These are phyloP conservation scores for Heliconius melpomene DNA, from an alignment of 1,140 invertebrate genomes.

Conservation along the genomic window DNA sequence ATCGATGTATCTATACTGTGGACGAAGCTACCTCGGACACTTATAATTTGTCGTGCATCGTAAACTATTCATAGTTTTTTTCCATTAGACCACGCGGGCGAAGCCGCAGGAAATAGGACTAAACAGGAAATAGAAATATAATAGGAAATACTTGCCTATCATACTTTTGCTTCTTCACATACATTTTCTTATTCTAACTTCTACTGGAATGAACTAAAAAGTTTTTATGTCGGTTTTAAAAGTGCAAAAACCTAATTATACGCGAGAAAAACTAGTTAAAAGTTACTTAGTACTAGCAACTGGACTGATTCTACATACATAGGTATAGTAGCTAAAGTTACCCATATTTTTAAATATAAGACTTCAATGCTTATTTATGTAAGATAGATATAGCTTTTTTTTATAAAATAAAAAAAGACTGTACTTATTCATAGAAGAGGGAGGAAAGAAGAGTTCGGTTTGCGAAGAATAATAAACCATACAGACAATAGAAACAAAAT, in stretches of 20 bases:
- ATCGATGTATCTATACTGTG: too few relatives aligned
- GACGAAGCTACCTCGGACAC: too few relatives aligned
- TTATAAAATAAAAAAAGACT: too few relatives aligned
- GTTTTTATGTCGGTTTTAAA: neutral
- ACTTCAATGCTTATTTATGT: neutral
- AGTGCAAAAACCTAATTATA: conserved; percentile 12
- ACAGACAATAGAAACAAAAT: neutral
- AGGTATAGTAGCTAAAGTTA: neutral
- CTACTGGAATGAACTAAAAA: neutral
- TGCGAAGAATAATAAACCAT: neutral
- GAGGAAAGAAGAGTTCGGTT: too few relatives aligned
- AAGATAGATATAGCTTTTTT: too few relatives aligned
- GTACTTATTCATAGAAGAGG: too few relatives aligned
- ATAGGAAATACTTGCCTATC: too few relatives aligned
- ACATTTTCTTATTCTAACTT: conserved; percentile 1
- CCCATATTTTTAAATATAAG: neutral
- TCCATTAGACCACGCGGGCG: too few relatives aligned
- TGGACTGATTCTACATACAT: neutral
- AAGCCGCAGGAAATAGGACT: too few relatives aligned
- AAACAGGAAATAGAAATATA: too few relatives aligned
- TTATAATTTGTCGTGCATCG: too few relatives aligned
- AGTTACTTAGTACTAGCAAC: neutral
- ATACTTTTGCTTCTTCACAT: neutral
- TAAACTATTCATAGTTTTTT: too few relatives aligned
- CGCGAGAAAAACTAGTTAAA: conserved; percentile 12